These are phyloP conservation scores for Notolabrus celidotus DNA, from an alignment of 2,797 vertebrate genomes.

Conservation along the genomic window DNA sequence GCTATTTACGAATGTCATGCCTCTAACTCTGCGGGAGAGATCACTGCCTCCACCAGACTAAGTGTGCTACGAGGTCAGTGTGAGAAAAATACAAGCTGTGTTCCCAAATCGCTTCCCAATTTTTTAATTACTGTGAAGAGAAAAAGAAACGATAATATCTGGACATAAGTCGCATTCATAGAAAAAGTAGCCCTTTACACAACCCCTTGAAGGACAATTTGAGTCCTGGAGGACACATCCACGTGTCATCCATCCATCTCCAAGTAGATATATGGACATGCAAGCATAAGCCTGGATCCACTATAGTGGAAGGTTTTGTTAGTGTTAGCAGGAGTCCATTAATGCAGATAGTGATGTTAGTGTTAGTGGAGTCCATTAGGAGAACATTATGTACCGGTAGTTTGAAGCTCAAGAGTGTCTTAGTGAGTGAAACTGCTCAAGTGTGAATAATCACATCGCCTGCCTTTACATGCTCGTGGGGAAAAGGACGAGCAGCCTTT, in stretches of 20 bases:
- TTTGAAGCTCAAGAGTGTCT: slow-evolving; percentile 77
- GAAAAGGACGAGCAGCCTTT: slow-evolving; percentile 57
- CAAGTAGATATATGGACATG: not conserved
- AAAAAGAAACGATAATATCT: not conserved
- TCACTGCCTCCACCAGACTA: slow-evolving; percentile 94
- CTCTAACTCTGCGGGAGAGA: slow-evolving; percentile 94
- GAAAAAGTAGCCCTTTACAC: no score
- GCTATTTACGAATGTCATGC: slow-evolving; percentile 98
- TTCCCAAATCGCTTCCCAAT: slow-evolving; percentile 1
- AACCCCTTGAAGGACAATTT: not conserved
- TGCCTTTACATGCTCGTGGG: slow-evolving; percentile 67
- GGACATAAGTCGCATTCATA: no score
- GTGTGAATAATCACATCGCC: slow-evolving; percentile 80
- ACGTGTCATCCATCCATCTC: no score
- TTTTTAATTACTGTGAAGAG: not conserved
- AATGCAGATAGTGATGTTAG: slow-evolving; percentile 78
- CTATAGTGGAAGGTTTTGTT: slow-evolving; percentile 53
- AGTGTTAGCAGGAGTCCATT: slow-evolving; percentile 72
- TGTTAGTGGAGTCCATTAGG: slow-evolving; percentile 81
- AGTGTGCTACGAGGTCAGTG: slow-evolving; percentile 94
- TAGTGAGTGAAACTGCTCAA: slow-evolving; percentile 74
- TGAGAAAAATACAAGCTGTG: not conserved
- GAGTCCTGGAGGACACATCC: slow-evolving; percentile 7
- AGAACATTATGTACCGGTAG: slow-evolving; percentile 79
- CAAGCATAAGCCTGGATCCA: slow-evolving; percentile 39